Base-by-base conservation (phyloP, 2,888 invertebrate genomes). In the Hirtodrosophila trivittata region DNA sequence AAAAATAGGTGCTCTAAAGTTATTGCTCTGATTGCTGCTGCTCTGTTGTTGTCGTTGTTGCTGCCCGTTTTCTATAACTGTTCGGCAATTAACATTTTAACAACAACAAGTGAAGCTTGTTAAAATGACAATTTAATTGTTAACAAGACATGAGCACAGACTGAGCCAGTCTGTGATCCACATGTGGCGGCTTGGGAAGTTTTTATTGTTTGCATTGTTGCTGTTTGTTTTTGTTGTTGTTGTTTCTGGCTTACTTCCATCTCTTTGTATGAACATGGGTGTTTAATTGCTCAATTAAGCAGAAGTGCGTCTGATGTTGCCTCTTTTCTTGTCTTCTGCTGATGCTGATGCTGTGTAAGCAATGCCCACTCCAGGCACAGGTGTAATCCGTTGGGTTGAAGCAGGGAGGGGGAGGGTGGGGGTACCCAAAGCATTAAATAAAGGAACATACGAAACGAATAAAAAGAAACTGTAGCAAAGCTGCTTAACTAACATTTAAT, bases 41-140 rank as follows among this genome's bases (percentile, higher is more conserved):
- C 12, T 38, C 42, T 12, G 55, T 54, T 32, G 45, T 49, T 55
- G 35, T n/a, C 55, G 37, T 30, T 50, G 66, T 47, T 66, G 52
- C 60, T 66, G 78, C 57, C 84, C 75, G 81, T 86, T 88, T 83
- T 73, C 82, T 86, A 87, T 87, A 88, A 88, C 88, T 87, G 86
- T 87, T 81, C 75, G 78, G 74, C 84, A 87, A 86, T 88, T 87
- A 87, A 87, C 87, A 87, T 88, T 85, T 71, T 57, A 72, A 68
- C 70, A 69, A 69, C 69, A 66, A 65, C 67, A 68, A 86, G 82
- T 86, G 75, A 70, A 66, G 87, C 87, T 85, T 82, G 87, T 85
- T 86, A 85, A 88, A 86, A 89, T 87, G 88, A 88, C 88, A 89
- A 87, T 89, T 89, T 88, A 88, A 89, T 87, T 88, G 88, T 84